Conservation (phyloP, 1,140 invertebrate genomes). For the Pogonognathellus flavescens region DNA sequence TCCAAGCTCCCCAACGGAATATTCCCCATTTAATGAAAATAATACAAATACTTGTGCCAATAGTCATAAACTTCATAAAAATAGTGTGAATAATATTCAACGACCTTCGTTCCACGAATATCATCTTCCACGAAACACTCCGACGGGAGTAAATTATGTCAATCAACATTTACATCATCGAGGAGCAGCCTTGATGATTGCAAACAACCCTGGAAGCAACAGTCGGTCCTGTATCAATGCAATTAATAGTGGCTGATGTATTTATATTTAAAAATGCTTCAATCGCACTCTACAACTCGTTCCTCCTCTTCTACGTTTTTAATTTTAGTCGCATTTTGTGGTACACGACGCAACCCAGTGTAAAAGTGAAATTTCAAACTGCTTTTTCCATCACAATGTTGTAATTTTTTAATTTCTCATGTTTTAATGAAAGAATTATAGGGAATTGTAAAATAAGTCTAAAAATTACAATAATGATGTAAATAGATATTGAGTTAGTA, state of each 20-base stretch:
- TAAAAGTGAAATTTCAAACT: too few relatives aligned
- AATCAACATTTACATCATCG: not conserved
- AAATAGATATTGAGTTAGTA: too few relatives aligned
- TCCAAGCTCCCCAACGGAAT: not conserved
- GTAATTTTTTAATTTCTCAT: too few relatives aligned
- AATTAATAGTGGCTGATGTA: not conserved
- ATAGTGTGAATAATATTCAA: not conserved
- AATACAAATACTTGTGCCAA: not conserved
- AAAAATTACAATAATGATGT: too few relatives aligned
- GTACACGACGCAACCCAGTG: too few relatives aligned
- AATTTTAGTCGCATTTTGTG: too few relatives aligned
- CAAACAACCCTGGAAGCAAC: not conserved
- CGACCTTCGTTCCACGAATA: not conserved
- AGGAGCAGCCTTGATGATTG: not conserved
- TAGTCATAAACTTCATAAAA: not conserved
- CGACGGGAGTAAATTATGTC: not conserved
- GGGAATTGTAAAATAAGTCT: too few relatives aligned
- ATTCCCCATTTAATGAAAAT: not conserved
- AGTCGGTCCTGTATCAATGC: constrained; percentile 1
- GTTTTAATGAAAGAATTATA: too few relatives aligned
- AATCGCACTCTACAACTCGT: too few relatives aligned
- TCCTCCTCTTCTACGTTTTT: too few relatives aligned
- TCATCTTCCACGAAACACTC: not conserved
- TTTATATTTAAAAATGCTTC: too few relatives aligned
- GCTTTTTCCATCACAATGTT: too few relatives aligned